phyloP scores from a whole-genome alignment of 2,797 vertebrate species.

The Tokudaia muenninki region DNA sequence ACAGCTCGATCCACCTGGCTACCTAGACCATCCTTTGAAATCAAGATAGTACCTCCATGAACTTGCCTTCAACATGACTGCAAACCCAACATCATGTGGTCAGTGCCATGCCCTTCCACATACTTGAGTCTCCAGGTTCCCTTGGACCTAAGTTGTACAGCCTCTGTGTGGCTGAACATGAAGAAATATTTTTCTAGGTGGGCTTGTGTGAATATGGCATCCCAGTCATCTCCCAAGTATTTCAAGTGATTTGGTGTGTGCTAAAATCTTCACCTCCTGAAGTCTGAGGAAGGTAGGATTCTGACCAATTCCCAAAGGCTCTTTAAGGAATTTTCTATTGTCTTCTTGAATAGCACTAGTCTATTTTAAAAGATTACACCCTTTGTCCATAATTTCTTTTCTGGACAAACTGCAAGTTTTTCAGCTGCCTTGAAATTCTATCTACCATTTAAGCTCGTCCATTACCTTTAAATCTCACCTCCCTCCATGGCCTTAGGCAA shows the following conservation, averaged over 20 bases:
- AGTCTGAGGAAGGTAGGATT: not conserved
- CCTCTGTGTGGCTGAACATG: not conserved
- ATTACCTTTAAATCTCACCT: not conserved
- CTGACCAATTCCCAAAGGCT: not conserved
- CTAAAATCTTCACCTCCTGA: not conserved
- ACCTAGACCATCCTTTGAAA: not conserved
- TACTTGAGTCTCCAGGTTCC: not conserved
- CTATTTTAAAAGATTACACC: not conserved
- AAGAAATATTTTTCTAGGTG: not conserved
- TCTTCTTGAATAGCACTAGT: not conserved
- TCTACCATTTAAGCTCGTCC: not conserved
- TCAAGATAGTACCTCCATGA: not conserved
- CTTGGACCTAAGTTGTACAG: too few species aligned
- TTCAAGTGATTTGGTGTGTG: not conserved
- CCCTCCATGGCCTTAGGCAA: not conserved
- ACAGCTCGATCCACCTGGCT: not conserved
- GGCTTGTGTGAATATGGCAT: not conserved
- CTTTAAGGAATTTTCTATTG: not conserved
- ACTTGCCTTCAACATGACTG: not conserved
- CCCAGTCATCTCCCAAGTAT: not conserved
- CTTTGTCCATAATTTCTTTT: not conserved
- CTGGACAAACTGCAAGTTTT: not conserved
- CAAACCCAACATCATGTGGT: not conserved
- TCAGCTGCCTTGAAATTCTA: not conserved
- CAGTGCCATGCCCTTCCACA: not conserved